Evolutionary conservation across 2,797 vertebrate species (phyloP).

Genomic region (Cirrhinus molitorella): DNA sequence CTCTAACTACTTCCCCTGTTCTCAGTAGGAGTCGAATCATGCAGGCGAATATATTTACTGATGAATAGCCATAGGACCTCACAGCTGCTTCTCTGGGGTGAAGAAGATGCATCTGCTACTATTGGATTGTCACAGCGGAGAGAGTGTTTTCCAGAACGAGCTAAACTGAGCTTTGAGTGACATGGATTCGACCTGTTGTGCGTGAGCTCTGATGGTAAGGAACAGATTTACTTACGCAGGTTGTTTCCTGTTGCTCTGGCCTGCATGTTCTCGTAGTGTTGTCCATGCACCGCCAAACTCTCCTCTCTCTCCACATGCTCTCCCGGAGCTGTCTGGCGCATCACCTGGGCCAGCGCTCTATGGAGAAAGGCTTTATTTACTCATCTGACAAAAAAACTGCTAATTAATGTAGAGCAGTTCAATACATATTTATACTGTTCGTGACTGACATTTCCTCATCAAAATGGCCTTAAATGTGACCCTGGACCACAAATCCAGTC

Average conservation of each 20-base stretch:
- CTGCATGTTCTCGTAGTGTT: slow-evolving; percentile 94
- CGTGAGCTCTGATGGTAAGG: background rate
- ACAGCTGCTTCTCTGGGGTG: slow-evolving; percentile 59
- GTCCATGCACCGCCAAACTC: slow-evolving; percentile 87
- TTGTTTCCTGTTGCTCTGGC: slow-evolving; percentile 86
- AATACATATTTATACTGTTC: background rate
- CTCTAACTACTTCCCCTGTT: slow-evolving; percentile 56
- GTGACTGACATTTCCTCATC: background rate
- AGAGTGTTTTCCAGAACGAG: background rate
- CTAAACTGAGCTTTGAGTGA: slow-evolving; percentile 5
- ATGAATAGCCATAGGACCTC: slow-evolving; percentile 57
- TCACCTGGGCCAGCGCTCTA: slow-evolving; percentile 94
- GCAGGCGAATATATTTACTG: slow-evolving; percentile 48
- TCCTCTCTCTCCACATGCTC: slow-evolving; percentile 87
- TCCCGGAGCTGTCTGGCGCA: slow-evolving; percentile 89
- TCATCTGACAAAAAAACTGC: background rate
- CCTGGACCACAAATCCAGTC: no score
- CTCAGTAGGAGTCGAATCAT: slow-evolving; percentile 54
- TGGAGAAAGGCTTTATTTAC: slow-evolving; percentile 59
- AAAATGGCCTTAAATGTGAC: background rate
- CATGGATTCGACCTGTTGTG: slow-evolving; percentile 22
- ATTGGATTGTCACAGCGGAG: slow-evolving; percentile 37
- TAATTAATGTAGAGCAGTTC: background rate
- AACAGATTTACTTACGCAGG: slow-evolving; percentile 86
- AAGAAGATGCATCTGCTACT: slow-evolving; percentile 55